Evolutionary conservation across 2,888 invertebrate species (phyloP).

Genomic region (Adela reaumurella): DNA sequence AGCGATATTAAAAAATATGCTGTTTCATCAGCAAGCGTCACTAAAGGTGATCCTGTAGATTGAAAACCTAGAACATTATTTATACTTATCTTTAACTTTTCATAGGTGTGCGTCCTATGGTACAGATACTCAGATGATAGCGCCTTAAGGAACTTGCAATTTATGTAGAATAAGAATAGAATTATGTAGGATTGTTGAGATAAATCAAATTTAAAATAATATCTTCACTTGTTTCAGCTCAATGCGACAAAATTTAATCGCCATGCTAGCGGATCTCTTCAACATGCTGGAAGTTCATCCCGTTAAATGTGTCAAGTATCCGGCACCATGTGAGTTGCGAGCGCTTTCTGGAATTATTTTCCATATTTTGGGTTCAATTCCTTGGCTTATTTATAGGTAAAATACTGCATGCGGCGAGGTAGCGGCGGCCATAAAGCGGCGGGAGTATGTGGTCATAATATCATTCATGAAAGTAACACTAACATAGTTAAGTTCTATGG

Average conservation of each 20-base stretch:
- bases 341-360: not conserved
- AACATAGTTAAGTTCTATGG: too few relatives aligned
- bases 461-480: conserved; percentile 16
- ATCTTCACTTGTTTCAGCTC: conserved; percentile 58
- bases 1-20: too few relatives aligned
- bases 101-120: too few relatives aligned
- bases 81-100: too few relatives aligned
- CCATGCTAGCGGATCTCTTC: conserved; percentile 91
- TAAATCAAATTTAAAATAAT: conserved; percentile 1
- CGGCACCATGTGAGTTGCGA: conserved; percentile 59
- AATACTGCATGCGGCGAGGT: conserved; percentile 1
- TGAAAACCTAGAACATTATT: too few relatives aligned
- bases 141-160: too few relatives aligned
- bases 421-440: conserved; percentile 19
- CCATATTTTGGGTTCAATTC: not conserved
- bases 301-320: conserved; percentile 81
- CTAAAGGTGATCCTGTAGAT: too few relatives aligned
- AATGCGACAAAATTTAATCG: conserved; percentile 87
- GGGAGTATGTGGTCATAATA: conserved; percentile 57
- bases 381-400: not conserved
- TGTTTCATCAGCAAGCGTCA: too few relatives aligned
- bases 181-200: too few relatives aligned
- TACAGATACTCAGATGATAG: too few relatives aligned
- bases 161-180: too few relatives aligned
- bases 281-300: conserved; percentile 92